Evolutionary conservation across 2,888 invertebrate species (phyloP).

Genomic region (Megamerina dolium): DNA sequence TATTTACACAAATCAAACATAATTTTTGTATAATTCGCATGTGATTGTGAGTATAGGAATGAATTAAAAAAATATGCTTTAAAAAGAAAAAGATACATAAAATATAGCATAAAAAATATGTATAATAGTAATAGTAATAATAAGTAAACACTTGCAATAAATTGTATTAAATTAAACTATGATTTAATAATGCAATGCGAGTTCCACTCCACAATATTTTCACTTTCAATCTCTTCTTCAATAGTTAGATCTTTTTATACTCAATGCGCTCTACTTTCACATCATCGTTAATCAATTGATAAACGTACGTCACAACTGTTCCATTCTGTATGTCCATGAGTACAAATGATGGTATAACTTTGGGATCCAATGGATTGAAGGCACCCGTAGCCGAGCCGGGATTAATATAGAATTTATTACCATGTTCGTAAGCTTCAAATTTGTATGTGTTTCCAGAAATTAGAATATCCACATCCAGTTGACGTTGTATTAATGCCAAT

Average conservation of each 20-base stretch:
- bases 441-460: conserved; percentile 98
- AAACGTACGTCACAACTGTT: conserved; percentile 96
- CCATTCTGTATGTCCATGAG: conserved; percentile 98
- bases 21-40: no score
- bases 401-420: conserved; percentile 98
- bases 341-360: conserved; percentile 92
- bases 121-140: no score
- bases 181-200: neutral
- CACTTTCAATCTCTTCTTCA: no score
- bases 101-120: no score
- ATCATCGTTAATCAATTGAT: conserved; percentile 93
- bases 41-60: neutral
- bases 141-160: neutral
- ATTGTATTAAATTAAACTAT: neutral
- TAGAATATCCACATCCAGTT: conserved; percentile 96
- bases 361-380: conserved; percentile 88
- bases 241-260: conserved; percentile 77
- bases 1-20: no score
- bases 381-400: conserved; percentile 99
- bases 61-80: no score
- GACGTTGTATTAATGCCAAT: conserved; percentile 87
- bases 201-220: conserved; percentile 53
- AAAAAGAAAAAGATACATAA: no score
- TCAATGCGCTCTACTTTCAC: conserved; percentile 99
- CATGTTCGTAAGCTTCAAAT: conserved; percentile 97